These are phyloP conservation scores for Machimus rusticus DNA, from an alignment of 2,888 invertebrate species.

Conservation along the genomic window DNA sequence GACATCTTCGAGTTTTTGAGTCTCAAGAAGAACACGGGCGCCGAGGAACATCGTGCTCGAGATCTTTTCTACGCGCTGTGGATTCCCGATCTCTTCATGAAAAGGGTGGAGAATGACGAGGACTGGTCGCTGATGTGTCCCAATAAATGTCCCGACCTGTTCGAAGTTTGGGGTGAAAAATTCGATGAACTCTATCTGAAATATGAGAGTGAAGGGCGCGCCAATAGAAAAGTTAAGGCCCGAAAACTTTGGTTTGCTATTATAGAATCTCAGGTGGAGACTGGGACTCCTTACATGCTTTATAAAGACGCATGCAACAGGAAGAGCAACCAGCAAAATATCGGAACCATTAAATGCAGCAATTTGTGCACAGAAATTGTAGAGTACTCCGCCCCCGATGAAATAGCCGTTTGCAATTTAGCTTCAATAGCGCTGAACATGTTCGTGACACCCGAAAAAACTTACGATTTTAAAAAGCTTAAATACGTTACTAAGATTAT, in stretches of 20 bases:
- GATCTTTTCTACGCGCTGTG: slow-evolving; percentile 97
- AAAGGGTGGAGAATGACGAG: slow-evolving; percentile 82
- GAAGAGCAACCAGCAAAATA: slow-evolving; percentile 97
- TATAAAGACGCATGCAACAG: slow-evolving; percentile 96
- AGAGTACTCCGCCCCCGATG: slow-evolving; percentile 90
- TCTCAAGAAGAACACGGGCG: slow-evolving; percentile 93
- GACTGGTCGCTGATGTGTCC: slow-evolving; percentile 98
- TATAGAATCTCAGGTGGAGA: slow-evolving; percentile 94
- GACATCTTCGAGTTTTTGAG: slow-evolving; percentile 96
- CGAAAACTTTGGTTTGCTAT: slow-evolving; percentile 93
- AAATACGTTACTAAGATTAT: slow-evolving; percentile 87
- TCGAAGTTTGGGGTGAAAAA: slow-evolving; percentile 93
- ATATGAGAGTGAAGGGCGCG: slow-evolving; percentile 84
- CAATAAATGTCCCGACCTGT: slow-evolving; percentile 86
- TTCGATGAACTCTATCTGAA: slow-evolving; percentile 87
- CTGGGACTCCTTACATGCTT: slow-evolving; percentile 97
- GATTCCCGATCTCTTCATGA: slow-evolving; percentile 99
- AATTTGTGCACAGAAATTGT: slow-evolving; percentile 98
- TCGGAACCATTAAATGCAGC: slow-evolving; percentile 97
- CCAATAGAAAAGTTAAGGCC: slow-evolving; percentile 76
- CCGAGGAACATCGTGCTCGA: slow-evolving; percentile 91
- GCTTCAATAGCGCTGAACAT: slow-evolving; percentile 97
- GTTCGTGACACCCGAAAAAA: slow-evolving; percentile 81
- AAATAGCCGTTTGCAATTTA: slow-evolving; percentile 97
- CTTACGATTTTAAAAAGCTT: slow-evolving; percentile 87